Conservation (phyloP, 2,888 invertebrate genomes). For the Helobdella robusta region DNA sequence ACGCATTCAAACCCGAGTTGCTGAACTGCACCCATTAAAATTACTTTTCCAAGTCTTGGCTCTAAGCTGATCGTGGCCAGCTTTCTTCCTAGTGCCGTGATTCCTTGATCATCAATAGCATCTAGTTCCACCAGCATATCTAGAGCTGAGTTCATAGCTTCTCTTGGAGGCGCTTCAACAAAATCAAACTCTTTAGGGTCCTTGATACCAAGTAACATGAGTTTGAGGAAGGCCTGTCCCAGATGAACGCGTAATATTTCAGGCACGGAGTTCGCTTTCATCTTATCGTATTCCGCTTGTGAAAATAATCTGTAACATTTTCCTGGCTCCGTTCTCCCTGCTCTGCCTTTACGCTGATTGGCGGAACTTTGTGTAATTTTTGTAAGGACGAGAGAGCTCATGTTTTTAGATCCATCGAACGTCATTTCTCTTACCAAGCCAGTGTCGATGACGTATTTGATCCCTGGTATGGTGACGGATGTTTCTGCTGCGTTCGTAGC, state of each 20-base stretch:
- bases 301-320: slow-evolving; percentile 47
- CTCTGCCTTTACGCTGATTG: slow-evolving; percentile 49
- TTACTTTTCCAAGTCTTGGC: slow-evolving; percentile 40
- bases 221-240: slow-evolving; percentile 42
- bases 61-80: slow-evolving; percentile 43
- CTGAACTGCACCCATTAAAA: slow-evolving; percentile 36
- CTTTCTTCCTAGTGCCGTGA: slow-evolving; percentile 42
- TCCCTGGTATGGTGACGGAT: slow-evolving; percentile 48
- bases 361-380: slow-evolving; percentile 46
- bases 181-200: slow-evolving; percentile 42
- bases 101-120: slow-evolving; percentile 37
- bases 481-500: slow-evolving; percentile 51
- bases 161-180: slow-evolving; percentile 41
- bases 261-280: slow-evolving; percentile 41
- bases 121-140: slow-evolving; percentile 39
- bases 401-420: slow-evolving; percentile 43
- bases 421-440: slow-evolving; percentile 47
- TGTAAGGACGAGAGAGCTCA: slow-evolving; percentile 39
- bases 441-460: slow-evolving; percentile 48
- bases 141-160: slow-evolving; percentile 39
- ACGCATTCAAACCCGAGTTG: slow-evolving; percentile 40
- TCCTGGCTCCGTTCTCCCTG: slow-evolving; percentile 47
- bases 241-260: slow-evolving; percentile 46
- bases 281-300: slow-evolving; percentile 40
- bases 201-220: slow-evolving; percentile 43